Evolutionary conservation across 2,797 vertebrate genomes (phyloP), one percentile per base, ranked within the genome.

Genomic region (Gallirallus australis): DNA sequence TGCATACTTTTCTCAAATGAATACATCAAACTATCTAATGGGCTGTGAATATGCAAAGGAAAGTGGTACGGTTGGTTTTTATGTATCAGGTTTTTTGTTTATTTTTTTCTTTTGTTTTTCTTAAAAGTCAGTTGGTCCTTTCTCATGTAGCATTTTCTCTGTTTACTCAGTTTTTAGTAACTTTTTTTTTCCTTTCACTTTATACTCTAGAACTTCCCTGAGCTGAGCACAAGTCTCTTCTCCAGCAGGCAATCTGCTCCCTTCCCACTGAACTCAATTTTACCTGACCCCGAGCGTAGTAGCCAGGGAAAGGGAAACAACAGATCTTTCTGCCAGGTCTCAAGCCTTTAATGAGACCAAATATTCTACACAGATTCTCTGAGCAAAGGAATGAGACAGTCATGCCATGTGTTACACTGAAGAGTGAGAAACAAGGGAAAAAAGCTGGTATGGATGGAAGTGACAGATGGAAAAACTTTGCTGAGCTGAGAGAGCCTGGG

Each of bases 61-160:
- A n/a, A 9, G 10, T 47, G 52, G 3, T 40, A 60, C 15, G 5
- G 6, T 15, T 64, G 21, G 37, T 1, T 0, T 17, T 54, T 82
- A 47, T 23, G 47, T 19, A 23, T 47, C 21, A 21, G 45, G 20
- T 75, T 53, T 6, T 40, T 50, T 35, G 21, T 23, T 25, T 1
- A 2, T 54, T 13, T 48, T 25, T 84, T 50, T 23, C 13, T 7
- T 71, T 88, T 12, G 2, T 1, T 72, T 76, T n/a, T 35, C 53
- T 83, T 77, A 61, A 12, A 73, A 86, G 12, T 57, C 23, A 57
- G 2, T 15, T 76, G 12, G 8, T 57, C 20, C 12, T 82, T 65
- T 86, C 31, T 39, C 5, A 45, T 20, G 18, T 3, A 66, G 10
- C 13, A 33, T 78, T 89, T 77, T 66, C 16, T 79, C 10, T 37